Evolutionary conservation across 2,797 vertebrate species (phyloP).

Genomic region (Rhinoraja longicauda): DNA sequence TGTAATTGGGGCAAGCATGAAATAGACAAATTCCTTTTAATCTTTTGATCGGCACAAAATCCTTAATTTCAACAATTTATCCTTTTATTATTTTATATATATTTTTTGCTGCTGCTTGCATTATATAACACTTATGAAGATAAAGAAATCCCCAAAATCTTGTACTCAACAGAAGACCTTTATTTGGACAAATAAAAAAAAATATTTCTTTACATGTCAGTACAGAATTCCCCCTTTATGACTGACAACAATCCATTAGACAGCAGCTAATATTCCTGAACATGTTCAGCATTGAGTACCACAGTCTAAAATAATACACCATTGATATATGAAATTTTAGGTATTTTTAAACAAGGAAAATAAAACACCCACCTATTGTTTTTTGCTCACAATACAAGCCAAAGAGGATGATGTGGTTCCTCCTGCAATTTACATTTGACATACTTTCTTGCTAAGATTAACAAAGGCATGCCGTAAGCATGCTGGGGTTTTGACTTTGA

Average conservation of each 20-base stretch:
- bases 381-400: background rate
- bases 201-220: constrained; percentile 9
- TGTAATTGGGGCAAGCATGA: background rate
- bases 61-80: background rate
- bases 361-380: background rate
- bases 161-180: constrained; percentile 27
- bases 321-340: background rate
- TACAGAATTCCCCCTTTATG: background rate
- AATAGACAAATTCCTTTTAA: background rate
- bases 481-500: constrained; percentile 28
- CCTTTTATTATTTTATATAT: no score
- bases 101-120: background rate
- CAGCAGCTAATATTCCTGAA: background rate
- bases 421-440: background rate
- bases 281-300: background rate
- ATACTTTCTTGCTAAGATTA: background rate
- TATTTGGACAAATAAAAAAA: constrained; percentile 29
- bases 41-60: background rate
- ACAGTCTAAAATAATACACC: constrained; percentile 11
- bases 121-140: background rate
- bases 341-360: background rate
- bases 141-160: background rate
- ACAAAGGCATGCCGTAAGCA: constrained; percentile 6
- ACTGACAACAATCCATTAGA: background rate
- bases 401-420: background rate